phyloP scores from a whole-genome alignment of 2,888 invertebrate genomes.

The Epirrita christyi region DNA sequence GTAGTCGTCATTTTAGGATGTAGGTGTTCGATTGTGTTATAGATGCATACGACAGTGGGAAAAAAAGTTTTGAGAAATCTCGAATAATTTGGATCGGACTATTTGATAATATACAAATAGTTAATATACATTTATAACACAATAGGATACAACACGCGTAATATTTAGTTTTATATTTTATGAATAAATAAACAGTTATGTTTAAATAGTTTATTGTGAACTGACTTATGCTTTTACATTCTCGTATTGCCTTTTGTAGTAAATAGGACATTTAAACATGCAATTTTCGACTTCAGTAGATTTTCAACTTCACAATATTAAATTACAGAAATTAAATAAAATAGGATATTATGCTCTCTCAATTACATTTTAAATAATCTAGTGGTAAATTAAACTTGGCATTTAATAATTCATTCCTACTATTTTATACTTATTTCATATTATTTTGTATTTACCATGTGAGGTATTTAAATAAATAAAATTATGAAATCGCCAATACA shows the following conservation, averaged over 20 bases:
- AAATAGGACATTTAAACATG: slow-evolving; percentile 13
- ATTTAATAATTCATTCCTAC: slow-evolving; percentile 74
- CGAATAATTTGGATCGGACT: not conserved
- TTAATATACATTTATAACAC: slow-evolving; percentile 14
- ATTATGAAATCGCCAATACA: slow-evolving; percentile 44
- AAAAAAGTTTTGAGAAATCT: not conserved
- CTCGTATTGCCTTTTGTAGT: slow-evolving; percentile 50
- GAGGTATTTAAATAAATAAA: slow-evolving; percentile 49
- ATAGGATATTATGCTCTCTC: slow-evolving; percentile 23
- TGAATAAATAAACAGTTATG: slow-evolving; percentile 61
- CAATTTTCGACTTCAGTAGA: slow-evolving; percentile 10
- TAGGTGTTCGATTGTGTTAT: slow-evolving; percentile 38
- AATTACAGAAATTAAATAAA: not conserved
- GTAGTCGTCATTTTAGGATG: slow-evolving; percentile 39
- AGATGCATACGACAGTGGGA: not conserved
- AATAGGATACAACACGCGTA: slow-evolving; percentile 24
- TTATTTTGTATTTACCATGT: slow-evolving; percentile 53
- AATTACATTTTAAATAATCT: slow-evolving; percentile 23
- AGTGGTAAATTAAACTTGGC: slow-evolving; percentile 50
- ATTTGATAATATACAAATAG: not conserved
- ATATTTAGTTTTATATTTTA: slow-evolving; percentile 47
- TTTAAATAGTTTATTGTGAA: slow-evolving; percentile 67
- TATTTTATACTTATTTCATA: slow-evolving; percentile 51
- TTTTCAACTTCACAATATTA: slow-evolving; percentile 10
- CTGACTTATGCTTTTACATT: slow-evolving; percentile 41